Percentiles rank a stretch among this genome's conserved stretches.
These are phyloP conservation scores for Eupithecia inturbata DNA, from an alignment of 2,888 invertebrate species.

Conservation along the genomic window DNA sequence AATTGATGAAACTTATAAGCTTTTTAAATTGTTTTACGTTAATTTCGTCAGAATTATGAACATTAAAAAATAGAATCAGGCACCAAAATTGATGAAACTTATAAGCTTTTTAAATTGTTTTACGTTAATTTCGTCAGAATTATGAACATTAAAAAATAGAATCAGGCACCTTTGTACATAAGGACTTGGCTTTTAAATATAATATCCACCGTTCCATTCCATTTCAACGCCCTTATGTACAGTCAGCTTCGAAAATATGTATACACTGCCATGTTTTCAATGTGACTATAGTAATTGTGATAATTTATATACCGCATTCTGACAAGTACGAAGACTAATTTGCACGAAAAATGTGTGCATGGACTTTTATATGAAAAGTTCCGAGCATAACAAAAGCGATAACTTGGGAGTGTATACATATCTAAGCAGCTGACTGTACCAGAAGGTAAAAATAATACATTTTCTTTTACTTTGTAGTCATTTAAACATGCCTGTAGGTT, in stretches of 20 bases:
- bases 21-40: not conserved
- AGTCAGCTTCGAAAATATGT: no score
- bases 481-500: constrained; percentile 41
- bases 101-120: not conserved
- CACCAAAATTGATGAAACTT: not conserved
- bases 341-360: no score
- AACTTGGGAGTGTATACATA: no score
- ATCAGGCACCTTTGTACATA: not conserved
- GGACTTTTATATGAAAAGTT: no score
- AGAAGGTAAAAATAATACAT: constrained; percentile 20
- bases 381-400: no score
- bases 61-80: not conserved
- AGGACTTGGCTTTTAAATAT: not conserved
- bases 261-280: no score
- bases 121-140: not conserved
- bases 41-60: not conserved
- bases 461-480: constrained; percentile 31
- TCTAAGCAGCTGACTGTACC: no score
- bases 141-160: not conserved
- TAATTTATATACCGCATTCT: no score
- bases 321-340: no score
- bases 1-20: not conserved
- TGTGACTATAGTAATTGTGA: no score
- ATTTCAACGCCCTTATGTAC: constrained; percentile 7
- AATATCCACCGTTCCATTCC: not conserved